Base-by-base conservation (phyloP, 2,797 vertebrate species). In the Coccyzus lansbergi region DNA sequence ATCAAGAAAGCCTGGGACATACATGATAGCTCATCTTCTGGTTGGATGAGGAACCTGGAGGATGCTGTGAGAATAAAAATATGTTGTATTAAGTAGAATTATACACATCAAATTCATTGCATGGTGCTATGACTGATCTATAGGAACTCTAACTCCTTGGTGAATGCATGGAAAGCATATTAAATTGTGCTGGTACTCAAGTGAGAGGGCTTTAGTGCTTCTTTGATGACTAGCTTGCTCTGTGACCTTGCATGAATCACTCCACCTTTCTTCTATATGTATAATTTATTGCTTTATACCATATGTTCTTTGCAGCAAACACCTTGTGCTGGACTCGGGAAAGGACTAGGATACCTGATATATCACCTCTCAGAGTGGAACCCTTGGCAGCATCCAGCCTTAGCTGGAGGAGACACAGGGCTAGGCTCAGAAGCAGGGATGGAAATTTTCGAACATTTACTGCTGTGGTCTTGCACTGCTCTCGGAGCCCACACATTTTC, bases 341-440 rank as follows among this genome's bases (percentile, higher is more conserved):
- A 79, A 76, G 38, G 44, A 48, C 10, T 36, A n/a, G 65, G 64
- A 81, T 42, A 29, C 14, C 17, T 82, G 40, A 58, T 86, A 49
- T 8, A 33, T 9, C 12, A 19, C 22, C 19, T 38, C 10, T 19
- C 38, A 42, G 52, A 36, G 22, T 56, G 14, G 15, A 90, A 46
- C 3, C 4, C 7, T 11, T 4, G 1, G 6, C 2, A 44, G 16
- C 13, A 48, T 19, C 29, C 4, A 74, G n/a, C 4, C 24, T 56
- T 64, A 4, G 0, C 60, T 2, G 5, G 12, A 63, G 22, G 6
- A 88, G 74, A 48, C 7, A 31, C 3, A 21, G 13, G 29, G 1
- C 5, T 6, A 4, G 6, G 7, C 17, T 63, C 42, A 75, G 72
- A 56, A 53, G 75, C 14, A 72, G 14, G 33, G 22, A 17, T 5